A percentile compares a stretch with the other conserved stretches of the same genome.
These are phyloP conservation scores for Pitangus sulphuratus DNA, from an alignment of 2,797 vertebrate species.

Conservation along the genomic window DNA sequence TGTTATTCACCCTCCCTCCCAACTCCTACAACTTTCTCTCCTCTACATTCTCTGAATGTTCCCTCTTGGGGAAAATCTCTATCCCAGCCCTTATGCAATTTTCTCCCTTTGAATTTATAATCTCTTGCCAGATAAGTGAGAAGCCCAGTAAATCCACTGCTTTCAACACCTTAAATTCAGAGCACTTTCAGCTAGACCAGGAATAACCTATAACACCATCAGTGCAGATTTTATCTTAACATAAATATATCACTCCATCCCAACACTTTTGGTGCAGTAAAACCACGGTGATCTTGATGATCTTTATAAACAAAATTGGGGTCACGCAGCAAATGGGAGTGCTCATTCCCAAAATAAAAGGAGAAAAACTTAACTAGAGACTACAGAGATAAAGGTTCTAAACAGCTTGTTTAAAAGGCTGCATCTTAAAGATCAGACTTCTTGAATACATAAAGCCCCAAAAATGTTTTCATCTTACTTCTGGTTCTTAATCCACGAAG, in stretches of 20 bases:
- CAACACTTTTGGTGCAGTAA: neutral
- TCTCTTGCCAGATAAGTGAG: slow-evolving; percentile 15
- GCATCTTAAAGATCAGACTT: neutral
- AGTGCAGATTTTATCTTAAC: neutral
- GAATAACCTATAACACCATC: neutral
- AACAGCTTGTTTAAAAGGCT: neutral
- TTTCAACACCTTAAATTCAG: slow-evolving; percentile 26
- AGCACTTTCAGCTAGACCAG: neutral
- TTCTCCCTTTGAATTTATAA: neutral
- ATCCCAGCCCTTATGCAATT: neutral
- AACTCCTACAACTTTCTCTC: neutral
- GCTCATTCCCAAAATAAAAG: neutral
- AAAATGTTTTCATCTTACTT: neutral
- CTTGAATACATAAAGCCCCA: neutral
- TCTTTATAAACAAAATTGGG: neutral
- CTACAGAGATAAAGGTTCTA: neutral
- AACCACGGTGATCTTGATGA: neutral
- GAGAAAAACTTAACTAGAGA: neutral
- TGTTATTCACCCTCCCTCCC: neutral
- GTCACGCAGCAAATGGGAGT: neutral
- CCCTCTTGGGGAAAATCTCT: neutral
- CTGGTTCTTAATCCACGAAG: neutral
- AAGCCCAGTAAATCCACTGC: slow-evolving; percentile 1
- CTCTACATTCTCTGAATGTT: neutral
- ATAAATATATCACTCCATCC: neutral